Percentiles rank a stretch among this genome's conserved stretches.
These are phyloP conservation scores for Novumbra hubbsi DNA, from an alignment of 2,797 vertebrate species.

Conservation along the genomic window DNA sequence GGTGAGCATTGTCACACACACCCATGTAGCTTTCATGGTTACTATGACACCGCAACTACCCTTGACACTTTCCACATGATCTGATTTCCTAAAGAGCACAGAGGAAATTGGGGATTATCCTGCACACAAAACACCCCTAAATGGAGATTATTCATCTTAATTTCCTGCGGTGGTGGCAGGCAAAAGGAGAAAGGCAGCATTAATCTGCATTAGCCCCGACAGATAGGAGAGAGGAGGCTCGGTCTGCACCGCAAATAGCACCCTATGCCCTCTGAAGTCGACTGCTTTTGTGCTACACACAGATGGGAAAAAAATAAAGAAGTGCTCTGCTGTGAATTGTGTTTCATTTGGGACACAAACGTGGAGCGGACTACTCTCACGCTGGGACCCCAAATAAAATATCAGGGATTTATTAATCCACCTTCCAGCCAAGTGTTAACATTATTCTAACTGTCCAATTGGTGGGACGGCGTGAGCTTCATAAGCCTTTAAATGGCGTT, in stretches of 20 bases:
- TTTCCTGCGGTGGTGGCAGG: conserved; percentile 82
- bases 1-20: neutral
- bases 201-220: conserved; percentile 88
- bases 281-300: neutral
- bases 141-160: conserved; percentile 86
- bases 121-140: conserved; percentile 54
- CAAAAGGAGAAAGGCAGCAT: conserved; percentile 82
- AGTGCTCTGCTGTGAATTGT: neutral
- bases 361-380: conserved; percentile 76
- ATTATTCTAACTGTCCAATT: neutral
- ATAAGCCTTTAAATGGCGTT: neutral
- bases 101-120: conserved; percentile 42
- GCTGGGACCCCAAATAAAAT: conserved; percentile 34
- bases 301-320: neutral
- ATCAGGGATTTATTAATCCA: conserved; percentile 26
- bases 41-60: conserved; percentile 25
- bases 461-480: neutral
- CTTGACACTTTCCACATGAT: conserved; percentile 70
- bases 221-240: conserved; percentile 56
- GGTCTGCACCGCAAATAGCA: neutral
- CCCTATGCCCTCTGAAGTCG: neutral
- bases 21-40: conserved; percentile 19
- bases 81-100: conserved; percentile 60
- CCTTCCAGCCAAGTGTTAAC: neutral
- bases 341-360: conserved; percentile 29